These are phyloP conservation scores for Nymphicus hollandicus DNA, from an alignment of 2,113 vertebrate genomes.

Conservation along the genomic window DNA sequence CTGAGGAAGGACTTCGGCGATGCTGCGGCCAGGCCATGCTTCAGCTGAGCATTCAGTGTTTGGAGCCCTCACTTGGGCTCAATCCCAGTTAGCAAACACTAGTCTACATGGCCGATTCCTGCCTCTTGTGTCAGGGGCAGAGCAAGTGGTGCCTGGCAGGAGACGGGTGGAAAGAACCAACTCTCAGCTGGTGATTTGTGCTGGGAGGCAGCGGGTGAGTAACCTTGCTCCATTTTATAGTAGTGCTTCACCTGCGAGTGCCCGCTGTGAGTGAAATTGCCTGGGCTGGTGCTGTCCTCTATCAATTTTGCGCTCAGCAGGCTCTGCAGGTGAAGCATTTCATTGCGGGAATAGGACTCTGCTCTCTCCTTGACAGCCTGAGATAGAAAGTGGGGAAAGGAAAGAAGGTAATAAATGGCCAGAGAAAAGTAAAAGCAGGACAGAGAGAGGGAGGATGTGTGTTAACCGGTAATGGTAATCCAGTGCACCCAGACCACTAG, in stretches of 20 bases:
- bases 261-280: conserved; percentile 43
- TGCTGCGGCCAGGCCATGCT: accelerated
- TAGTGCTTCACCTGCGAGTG: conserved; percentile 11
- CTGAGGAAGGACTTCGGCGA: background rate
- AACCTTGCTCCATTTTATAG: background rate
- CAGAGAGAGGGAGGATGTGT: background rate
- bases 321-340: conserved; percentile 8
- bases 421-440: background rate
- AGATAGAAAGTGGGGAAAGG: background rate
- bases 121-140: background rate
- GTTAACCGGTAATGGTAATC: background rate
- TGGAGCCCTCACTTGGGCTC: background rate
- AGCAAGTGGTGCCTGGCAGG: background rate
- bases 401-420: background rate
- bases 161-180: background rate
- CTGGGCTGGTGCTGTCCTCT: background rate
- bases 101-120: background rate
- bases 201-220: background rate
- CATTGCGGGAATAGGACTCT: background rate
- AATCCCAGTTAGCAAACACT: background rate
- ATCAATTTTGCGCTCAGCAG: conserved; percentile 37
- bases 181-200: background rate
- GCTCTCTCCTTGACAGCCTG: background rate
- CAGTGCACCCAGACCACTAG: background rate
- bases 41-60: background rate